Base-by-base conservation (phyloP, 64 coral and sea anemone species). In the Hydrozoanthus tunicans region DNA sequence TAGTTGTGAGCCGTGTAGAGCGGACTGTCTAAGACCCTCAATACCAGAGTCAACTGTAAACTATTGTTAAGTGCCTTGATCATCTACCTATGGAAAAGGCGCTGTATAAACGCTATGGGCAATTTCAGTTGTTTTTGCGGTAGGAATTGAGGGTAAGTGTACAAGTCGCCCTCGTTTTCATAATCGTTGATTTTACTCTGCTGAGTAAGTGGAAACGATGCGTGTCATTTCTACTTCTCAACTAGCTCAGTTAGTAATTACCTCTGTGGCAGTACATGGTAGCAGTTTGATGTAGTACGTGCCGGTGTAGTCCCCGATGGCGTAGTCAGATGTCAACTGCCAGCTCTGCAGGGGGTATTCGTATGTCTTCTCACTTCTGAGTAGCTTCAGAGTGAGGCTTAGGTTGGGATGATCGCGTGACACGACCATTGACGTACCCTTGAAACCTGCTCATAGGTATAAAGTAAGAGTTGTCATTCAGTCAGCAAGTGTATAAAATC, bases 271-370 rank as follows among this genome's bases (percentile, higher is more conserved):
- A 55, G 91, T 91, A 77, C 97, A 99, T 7, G 97, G 97, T 43
- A 99, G 76, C 12, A 99, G 77, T 70, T 99, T 99, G 63, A 99
- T 86, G 62, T 96, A 99, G 80, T 99, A 99, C 6, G 90, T 91
- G 63, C 97, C 97, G 53, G 91, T 96, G 80, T 99, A 99, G 82
- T 99, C 97, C 17, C 91, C 77, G 32, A 95, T 86, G 6, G 97
- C 90, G 20, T 93, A 99, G 54, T 99, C 94, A 59, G 97, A 99
- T 62, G 84, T 78, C 86, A 99, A 94, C 86, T 85, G 94, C 97
- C 97, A 99, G 64, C 84, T 95, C 90, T 99, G 97, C 27, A 91
- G 82, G 55, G 97, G 97, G 75, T 92, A 95, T 32, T 93, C 85
- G 58, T 96, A 99, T 23, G 97, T 90, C 60, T 95, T 64, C 13